These are phyloP conservation scores for Ictidomys tridecemlineatus DNA, from an alignment of 2,113 vertebrate genomes.

Conservation along the genomic window DNA sequence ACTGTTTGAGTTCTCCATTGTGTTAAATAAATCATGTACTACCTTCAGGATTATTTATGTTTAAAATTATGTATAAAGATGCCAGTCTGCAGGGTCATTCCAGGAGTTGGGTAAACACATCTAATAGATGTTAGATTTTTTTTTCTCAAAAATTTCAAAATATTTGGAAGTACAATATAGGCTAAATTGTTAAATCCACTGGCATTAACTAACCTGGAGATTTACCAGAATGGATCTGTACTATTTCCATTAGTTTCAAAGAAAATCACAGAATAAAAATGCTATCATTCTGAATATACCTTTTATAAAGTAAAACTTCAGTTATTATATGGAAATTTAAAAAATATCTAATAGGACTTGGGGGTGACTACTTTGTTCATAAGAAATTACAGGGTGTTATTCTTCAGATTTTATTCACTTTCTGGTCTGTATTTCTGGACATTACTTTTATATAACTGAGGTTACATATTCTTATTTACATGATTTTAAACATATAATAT, in stretches of 20 bases:
- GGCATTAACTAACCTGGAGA: neutral
- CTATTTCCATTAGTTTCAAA: neutral
- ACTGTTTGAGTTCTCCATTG: neutral
- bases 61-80: conserved; percentile 13
- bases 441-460: neutral
- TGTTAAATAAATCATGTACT: conserved; percentile 34
- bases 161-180: neutral
- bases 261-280: neutral
- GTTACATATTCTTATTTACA: neutral
- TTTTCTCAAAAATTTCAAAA: conserved; percentile 56
- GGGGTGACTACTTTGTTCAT: neutral
- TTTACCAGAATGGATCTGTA: neutral
- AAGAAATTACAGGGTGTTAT: neutral
- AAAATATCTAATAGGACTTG: neutral
- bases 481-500: neutral
- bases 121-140: neutral
- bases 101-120: conserved; percentile 38
- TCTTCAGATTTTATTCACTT: neutral
- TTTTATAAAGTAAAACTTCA: neutral
- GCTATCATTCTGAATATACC: neutral
- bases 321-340: neutral
- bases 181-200: neutral
- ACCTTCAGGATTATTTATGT: conserved; percentile 46
- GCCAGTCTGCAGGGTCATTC: neutral
- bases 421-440: neutral